Evolutionary conservation across 2,113 vertebrate genomes (phyloP), one percentile per base, ranked within the genome.

Genomic region (Pachypanchax playfairii): DNA sequence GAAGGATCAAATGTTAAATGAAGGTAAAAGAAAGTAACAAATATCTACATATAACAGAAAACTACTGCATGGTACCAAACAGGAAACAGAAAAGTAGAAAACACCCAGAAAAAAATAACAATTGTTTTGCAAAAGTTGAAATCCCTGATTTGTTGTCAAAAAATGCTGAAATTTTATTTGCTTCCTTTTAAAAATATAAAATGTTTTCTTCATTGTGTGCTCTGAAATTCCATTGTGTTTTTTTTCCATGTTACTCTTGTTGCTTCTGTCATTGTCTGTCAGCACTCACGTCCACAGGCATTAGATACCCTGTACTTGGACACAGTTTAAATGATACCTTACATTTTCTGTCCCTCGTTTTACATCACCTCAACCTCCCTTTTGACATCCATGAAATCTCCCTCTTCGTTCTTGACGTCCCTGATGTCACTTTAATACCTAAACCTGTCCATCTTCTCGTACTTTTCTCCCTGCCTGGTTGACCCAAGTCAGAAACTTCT

Each of bases 321-420:
- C 22, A 9, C 11, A 11, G 38, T 38, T 58, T 60, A 65, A 54
- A 65, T 58, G 15, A 51, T 55, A 29, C 21, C 1, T n/a, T 33
- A 4, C 54, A 31, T 58, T 49, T 73, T 15, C 54, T 6, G 17
- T 43, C 53, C 44, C 36, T 14, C 18, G 21, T 4, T 7, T 53
- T 35, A 3, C 20, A 67, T 24, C 50, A 49, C 15, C 15, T 11
- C 17, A 0, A 42, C 70, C 49, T 41, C 48, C 7, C 21, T 61
- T n/a, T n/a, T 63, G 33, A 61, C 66, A 66, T 64, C 48, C 53
- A 63, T 63, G 42, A 69, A 77, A 59, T 53, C 21, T 49, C 52
- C 36, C n/a, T 39, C 41, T 46, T 46, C 36, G 46, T 49, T 29
- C 14, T 1, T 0, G 21, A 62, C 26, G 62, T 62, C 47, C 51